A percentile compares a stretch with the other conserved stretches of the same genome.
Evolutionary conservation across 2,113 vertebrate species (phyloP).

Genomic region (Rissa tridactyla): DNA sequence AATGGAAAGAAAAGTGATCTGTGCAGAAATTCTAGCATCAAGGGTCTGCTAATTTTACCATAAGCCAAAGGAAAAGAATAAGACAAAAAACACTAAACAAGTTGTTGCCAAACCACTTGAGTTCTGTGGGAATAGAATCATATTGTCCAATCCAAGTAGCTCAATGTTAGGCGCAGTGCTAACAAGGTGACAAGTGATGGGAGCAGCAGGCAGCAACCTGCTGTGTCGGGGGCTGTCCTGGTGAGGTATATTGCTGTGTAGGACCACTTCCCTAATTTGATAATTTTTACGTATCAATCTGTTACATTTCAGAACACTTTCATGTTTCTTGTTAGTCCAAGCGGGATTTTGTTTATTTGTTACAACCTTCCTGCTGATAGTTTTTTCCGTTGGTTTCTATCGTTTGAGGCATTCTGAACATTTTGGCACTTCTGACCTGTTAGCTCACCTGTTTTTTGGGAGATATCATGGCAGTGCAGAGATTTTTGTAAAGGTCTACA

Average conservation of each 20-base stretch:
- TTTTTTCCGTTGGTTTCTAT: neutral
- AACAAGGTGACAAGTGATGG: neutral
- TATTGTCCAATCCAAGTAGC: neutral
- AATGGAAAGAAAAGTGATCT: neutral
- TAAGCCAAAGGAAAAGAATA: neutral
- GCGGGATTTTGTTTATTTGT: neutral
- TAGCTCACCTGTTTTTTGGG: neutral
- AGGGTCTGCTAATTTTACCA: neutral
- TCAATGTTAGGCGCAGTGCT: neutral
- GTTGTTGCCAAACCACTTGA: neutral
- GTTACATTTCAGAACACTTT: neutral
- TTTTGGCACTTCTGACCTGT: neutral
- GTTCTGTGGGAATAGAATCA: neutral
- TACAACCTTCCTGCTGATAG: neutral
- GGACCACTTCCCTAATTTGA: neutral
- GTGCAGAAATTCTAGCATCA: neutral
- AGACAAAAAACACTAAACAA: neutral
- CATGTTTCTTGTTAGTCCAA: neutral
- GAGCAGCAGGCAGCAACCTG: neutral
- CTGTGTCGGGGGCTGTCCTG: fast-evolving
- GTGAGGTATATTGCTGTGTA: neutral
- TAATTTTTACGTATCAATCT: neutral
- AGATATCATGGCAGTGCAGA: neutral
- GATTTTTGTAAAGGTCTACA: neutral
- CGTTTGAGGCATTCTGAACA: neutral